A percentile compares a stretch with the other conserved stretches of the same genome.
Evolutionary conservation across 2,797 vertebrate genomes (phyloP).

Genomic region (Triplophysa bombifrons): DNA sequence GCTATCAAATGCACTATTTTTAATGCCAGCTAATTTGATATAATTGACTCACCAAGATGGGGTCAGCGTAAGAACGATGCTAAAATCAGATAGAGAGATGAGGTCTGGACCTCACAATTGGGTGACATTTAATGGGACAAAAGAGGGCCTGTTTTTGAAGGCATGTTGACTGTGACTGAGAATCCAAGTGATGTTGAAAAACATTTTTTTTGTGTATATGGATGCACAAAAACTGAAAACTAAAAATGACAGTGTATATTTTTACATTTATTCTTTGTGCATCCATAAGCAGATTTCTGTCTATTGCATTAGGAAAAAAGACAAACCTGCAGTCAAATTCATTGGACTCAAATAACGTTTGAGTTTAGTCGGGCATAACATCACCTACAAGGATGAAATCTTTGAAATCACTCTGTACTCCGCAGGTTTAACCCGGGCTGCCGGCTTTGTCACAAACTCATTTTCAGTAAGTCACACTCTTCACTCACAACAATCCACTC

Average conservation of each 20-base stretch:
- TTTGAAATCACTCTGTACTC: conserved; percentile 7
- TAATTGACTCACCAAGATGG: conserved; percentile 59
- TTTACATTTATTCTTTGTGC: background rate
- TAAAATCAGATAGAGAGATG: conserved; percentile 31
- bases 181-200: background rate
- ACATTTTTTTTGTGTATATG: background rate
- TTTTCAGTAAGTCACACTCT: conserved; percentile 29
- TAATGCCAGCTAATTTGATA: conserved; percentile 57
- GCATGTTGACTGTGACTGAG: background rate
- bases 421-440: conserved; percentile 1
- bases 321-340: background rate
- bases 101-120: conserved; percentile 24
- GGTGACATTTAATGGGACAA: conserved; percentile 39
- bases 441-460: conserved; percentile 29
- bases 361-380: too few relatives aligned
- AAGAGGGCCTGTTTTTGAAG: conserved; percentile 22
- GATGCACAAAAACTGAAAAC: background rate
- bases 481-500: conserved; percentile 31
- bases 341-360: background rate
- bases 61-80: conserved; percentile 50
- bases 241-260: background rate
- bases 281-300: background rate
- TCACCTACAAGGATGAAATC: background rate
- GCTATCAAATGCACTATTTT: conserved; percentile 51
- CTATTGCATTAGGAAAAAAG: background rate